Percentiles rank a stretch among this genome's conserved stretches.
Evolutionary conservation across 2,797 vertebrate species (phyloP).

Genomic region (Uromys caudimaculatus): DNA sequence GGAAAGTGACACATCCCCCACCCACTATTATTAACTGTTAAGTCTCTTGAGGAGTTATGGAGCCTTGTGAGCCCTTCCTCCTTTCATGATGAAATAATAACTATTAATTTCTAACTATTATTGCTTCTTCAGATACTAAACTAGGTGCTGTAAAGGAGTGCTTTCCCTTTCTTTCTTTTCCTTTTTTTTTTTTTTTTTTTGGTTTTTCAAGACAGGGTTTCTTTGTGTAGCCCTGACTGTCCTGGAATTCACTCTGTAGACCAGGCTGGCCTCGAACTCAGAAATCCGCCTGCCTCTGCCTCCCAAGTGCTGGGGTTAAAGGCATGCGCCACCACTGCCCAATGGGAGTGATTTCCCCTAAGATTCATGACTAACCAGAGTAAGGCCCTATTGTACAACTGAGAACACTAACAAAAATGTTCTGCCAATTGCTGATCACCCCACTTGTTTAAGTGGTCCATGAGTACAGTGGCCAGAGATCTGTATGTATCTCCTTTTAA

Average conservation of each 20-base stretch:
- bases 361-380: background rate
- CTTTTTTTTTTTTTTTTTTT: no score
- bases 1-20: no score
- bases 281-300: no score
- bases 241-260: no score
- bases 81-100: background rate
- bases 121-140: background rate
- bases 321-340: no score
- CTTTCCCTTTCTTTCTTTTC: no score
- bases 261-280: no score
- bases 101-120: background rate
- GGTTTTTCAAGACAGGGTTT: no score
- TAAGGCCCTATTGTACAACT: background rate
- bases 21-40: background rate
- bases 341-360: background rate
- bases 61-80: background rate
- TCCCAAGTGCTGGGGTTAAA: no score
- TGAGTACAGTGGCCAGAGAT: background rate
- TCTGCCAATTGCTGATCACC: background rate
- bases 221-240: no score
- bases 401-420: slow-evolving; percentile 11
- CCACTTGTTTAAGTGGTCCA: background rate
- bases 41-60: background rate
- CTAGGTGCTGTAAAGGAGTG: background rate
- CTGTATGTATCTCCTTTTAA: background rate